Percentiles rank a stretch among this genome's conserved stretches.
These are phyloP conservation scores for Pteromalus puparum DNA, from an alignment of 1,140 invertebrate species.

Conservation along the genomic window DNA sequence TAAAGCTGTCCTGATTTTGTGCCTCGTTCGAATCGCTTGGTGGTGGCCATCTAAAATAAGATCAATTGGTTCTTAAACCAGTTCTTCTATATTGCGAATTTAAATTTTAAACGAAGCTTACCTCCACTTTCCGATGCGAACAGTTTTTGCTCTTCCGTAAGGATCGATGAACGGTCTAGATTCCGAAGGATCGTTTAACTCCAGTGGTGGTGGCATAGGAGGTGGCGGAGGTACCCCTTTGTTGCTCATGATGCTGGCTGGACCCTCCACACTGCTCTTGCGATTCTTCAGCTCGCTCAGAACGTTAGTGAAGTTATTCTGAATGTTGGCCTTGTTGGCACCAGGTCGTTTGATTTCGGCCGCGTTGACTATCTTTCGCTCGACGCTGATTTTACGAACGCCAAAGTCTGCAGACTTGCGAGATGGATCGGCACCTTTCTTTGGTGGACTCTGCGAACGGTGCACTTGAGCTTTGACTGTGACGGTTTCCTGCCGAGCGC, in stretches of 20 bases:
- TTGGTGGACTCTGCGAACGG: slow-evolving; percentile 71
- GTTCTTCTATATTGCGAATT: neutral
- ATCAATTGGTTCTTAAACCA: neutral
- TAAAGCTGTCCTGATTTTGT: slow-evolving; percentile 83
- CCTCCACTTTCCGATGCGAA: slow-evolving; percentile 95
- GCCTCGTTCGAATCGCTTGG: slow-evolving; percentile 83
- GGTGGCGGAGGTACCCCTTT: slow-evolving; percentile 85
- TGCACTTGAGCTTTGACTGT: slow-evolving; percentile 76
- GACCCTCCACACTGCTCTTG: slow-evolving; percentile 80
- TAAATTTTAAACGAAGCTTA: slow-evolving; percentile 43
- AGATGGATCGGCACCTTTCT: slow-evolving; percentile 62
- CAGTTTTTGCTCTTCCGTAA: slow-evolving; percentile 94
- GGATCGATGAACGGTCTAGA: slow-evolving; percentile 90
- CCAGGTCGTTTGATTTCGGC: slow-evolving; percentile 64
- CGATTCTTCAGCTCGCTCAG: slow-evolving; percentile 77
- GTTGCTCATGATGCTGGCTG: slow-evolving; percentile 71
- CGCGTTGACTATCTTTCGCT: slow-evolving; percentile 61
- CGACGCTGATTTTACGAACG: slow-evolving; percentile 66
- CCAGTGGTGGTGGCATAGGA: slow-evolving; percentile 88
- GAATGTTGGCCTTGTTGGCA: slow-evolving; percentile 69
- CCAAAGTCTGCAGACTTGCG: slow-evolving; percentile 68
- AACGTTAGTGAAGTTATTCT: slow-evolving; percentile 77
- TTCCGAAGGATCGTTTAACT: slow-evolving; percentile 86
- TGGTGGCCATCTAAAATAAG: slow-evolving; percentile 88
- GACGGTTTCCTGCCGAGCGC: slow-evolving; percentile 68